Evolutionary conservation across 2,797 vertebrate species (phyloP).

Genomic region (Manis javanica): DNA sequence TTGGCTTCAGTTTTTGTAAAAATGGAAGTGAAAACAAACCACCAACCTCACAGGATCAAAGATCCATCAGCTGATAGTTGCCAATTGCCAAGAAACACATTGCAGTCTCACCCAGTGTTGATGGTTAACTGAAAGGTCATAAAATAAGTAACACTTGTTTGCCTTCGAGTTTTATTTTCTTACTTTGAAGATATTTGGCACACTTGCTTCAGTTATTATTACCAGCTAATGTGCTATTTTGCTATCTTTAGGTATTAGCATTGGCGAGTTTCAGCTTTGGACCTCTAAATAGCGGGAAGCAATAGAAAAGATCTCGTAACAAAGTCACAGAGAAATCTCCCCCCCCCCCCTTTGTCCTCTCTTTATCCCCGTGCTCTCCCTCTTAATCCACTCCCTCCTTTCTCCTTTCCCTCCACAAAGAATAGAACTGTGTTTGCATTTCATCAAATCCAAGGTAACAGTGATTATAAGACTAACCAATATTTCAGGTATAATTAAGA

Average conservation of each 20-base stretch:
- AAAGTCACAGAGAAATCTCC: background rate
- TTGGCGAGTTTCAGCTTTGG: background rate
- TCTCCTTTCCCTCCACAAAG: background rate
- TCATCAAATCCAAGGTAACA: background rate
- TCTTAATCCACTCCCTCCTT: background rate
- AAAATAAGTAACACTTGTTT: conserved; percentile 31
- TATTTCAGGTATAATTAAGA: background rate
- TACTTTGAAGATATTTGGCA: conserved; percentile 6
- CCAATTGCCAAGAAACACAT: conserved; percentile 28
- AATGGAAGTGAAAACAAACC: conserved; percentile 47
- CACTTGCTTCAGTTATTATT: background rate
- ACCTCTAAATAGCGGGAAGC: background rate
- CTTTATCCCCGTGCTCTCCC: background rate
- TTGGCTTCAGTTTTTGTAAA: conserved; percentile 27
- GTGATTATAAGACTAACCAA: background rate
- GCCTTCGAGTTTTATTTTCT: background rate
- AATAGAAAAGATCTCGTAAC: background rate
- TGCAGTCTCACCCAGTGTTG: background rate
- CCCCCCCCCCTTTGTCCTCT: too few relatives aligned
- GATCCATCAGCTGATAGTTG: background rate
- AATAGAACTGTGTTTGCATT: background rate
- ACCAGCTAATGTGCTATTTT: background rate
- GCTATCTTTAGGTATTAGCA: background rate
- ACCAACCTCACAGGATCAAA: conserved; percentile 1
- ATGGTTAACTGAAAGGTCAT: background rate